Conservation (phyloP, 2,797 vertebrate genomes). For the Eptatretus atami region DNA sequence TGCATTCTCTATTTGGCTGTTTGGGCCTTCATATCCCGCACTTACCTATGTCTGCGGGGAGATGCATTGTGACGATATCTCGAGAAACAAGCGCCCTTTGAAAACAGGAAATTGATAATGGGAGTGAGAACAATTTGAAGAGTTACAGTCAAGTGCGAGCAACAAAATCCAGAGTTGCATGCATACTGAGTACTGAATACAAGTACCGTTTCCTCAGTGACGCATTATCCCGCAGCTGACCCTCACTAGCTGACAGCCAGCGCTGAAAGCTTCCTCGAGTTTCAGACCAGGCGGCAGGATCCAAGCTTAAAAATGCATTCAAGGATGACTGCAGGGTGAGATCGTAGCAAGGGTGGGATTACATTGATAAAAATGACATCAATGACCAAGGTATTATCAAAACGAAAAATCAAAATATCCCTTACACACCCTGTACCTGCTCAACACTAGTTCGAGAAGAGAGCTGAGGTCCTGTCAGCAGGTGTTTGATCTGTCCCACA, state of each 20-base stretch:
- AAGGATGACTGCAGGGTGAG: conserved; percentile 26
- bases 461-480: neutral
- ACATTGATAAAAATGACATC: no score
- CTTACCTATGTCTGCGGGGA: conserved; percentile 59
- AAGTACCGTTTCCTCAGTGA: conserved; percentile 34
- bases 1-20: neutral
- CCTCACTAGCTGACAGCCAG: conserved; percentile 28
- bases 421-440: neutral
- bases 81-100: conserved; percentile 44
- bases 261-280: conserved; percentile 23
- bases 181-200: neutral
- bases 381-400: no score
- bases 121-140: neutral
- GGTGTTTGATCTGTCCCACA: neutral
- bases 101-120: conserved; percentile 9
- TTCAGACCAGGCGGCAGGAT: conserved; percentile 39
- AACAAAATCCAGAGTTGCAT: no score
- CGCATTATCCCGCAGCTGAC: conserved; percentile 28
- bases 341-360: neutral
- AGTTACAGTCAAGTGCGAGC: neutral
- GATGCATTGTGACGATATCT: conserved; percentile 38
- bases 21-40: conserved; percentile 6
- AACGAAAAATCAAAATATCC: no score
- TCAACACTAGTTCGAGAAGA: neutral
- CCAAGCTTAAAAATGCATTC: conserved; percentile 59